Evolutionary conservation across 2,888 invertebrate species (phyloP).

Genomic region (Quadroppia sp.): DNA sequence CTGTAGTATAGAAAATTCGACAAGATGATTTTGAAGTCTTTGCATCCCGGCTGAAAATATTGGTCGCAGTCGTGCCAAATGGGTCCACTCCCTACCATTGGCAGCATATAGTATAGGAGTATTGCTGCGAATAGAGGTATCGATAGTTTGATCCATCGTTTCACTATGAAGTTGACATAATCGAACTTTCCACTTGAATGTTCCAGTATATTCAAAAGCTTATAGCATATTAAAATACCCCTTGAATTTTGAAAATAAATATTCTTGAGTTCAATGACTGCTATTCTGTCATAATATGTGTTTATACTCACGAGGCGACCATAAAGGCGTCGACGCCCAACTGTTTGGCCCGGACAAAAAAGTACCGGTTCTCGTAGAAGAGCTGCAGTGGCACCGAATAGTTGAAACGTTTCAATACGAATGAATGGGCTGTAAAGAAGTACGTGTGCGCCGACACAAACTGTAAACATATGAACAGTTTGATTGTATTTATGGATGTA

Average conservation of each 20-base stretch:
- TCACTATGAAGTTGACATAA: conserved; percentile 26
- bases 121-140: conserved; percentile 36
- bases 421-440: conserved; percentile 26
- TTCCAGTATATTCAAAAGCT: conserved; percentile 8
- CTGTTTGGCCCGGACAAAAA: conserved; percentile 30
- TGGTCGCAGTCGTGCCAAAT: conserved; percentile 34
- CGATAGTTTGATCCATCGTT: conserved; percentile 38
- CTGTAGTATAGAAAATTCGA: conserved; percentile 35
- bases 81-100: conserved; percentile 40
- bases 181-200: conserved; percentile 20
- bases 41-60: conserved; percentile 29
- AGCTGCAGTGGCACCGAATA: conserved; percentile 19
- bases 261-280: neutral
- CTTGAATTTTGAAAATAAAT: neutral
- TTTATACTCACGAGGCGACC: conserved; percentile 5
- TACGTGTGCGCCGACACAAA: conserved; percentile 11
- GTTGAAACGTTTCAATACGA: conserved; percentile 1
- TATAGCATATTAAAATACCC: conserved; percentile 33
- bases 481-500: conserved; percentile 21
- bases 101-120: conserved; percentile 37
- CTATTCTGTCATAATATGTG: neutral
- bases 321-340: conserved; percentile 27
- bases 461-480: neutral
- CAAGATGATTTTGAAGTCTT: neutral
- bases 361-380: conserved; percentile 11